These are phyloP conservation scores for Dromococcyx pavoninus DNA, from an alignment of 2,797 vertebrate genomes.

Conservation along the genomic window DNA sequence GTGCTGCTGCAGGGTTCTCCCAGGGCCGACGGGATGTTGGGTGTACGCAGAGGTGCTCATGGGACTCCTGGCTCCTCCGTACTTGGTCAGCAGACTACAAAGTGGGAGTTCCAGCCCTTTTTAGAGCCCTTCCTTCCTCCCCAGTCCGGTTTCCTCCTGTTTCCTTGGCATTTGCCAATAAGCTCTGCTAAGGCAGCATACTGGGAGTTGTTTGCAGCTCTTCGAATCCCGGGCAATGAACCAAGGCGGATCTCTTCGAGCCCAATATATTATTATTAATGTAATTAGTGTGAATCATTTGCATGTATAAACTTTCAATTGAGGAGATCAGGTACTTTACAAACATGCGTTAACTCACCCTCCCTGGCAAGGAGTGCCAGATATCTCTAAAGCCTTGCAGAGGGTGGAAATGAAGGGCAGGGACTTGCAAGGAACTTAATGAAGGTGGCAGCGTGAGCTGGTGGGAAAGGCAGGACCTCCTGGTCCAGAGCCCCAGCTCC, in stretches of 20 bases:
- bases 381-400: background rate
- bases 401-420: background rate
- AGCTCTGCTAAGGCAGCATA: background rate
- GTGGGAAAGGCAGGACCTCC: background rate
- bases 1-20: background rate
- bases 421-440: background rate
- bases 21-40: fast-evolving
- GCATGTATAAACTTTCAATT: slow-evolving; percentile 45
- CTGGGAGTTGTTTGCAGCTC: slow-evolving; percentile 48
- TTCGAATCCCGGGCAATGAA: slow-evolving; percentile 19
- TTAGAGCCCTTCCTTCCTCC: background rate
- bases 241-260: slow-evolving; percentile 38
- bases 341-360: background rate
- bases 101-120: background rate
- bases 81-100: background rate
- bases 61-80: background rate
- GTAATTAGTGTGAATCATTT: slow-evolving; percentile 54
- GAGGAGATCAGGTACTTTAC: slow-evolving; percentile 40
- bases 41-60: background rate
- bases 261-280: slow-evolving; percentile 48
- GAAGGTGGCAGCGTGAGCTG: background rate
- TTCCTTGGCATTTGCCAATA: slow-evolving; percentile 22
- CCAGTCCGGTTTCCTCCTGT: background rate
- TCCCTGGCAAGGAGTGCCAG: background rate
- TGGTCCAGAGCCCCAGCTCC: background rate